Evolutionary conservation across 2,113 vertebrate genomes (phyloP).

Genomic region (Boleophthalmus pectinirostris): DNA sequence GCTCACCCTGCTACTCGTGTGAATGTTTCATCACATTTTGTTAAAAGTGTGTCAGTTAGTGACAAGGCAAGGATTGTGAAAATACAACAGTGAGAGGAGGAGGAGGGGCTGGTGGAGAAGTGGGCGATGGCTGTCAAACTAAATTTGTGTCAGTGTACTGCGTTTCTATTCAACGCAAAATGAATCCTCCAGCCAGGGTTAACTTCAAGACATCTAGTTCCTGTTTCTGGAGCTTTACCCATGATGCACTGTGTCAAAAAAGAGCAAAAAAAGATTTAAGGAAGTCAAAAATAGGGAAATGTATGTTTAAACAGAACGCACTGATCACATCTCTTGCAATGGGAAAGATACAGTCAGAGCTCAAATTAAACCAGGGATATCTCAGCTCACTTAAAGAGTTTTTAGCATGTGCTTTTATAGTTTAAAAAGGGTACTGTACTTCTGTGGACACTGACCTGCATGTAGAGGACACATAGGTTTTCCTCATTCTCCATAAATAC

Average conservation of each 20-base stretch:
- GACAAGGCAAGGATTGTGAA: constrained; percentile 31
- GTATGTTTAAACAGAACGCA: background rate
- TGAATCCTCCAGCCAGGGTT: constrained; percentile 49
- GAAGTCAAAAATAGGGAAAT: background rate
- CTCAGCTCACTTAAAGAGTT: no score
- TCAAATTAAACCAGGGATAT: no score
- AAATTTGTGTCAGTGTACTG: constrained; percentile 57
- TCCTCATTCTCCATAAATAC: no score
- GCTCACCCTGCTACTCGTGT: constrained; percentile 38
- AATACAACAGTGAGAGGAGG: constrained; percentile 33
- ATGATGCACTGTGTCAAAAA: background rate
- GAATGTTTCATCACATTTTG: constrained; percentile 51
- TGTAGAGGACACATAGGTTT: no score
- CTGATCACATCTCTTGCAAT: no score
- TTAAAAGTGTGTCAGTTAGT: constrained; percentile 37
- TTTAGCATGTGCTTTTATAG: no score
- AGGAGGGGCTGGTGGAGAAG: constrained; percentile 36
- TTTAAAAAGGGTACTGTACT: no score
- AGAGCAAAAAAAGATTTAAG: background rate
- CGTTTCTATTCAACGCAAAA: constrained; percentile 59
- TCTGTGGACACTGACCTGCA: no score
- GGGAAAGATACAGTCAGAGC: no score
- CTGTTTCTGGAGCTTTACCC: constrained; percentile 9
- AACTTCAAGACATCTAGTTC: constrained; percentile 23
- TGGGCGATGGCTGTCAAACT: constrained; percentile 66